Percentiles rank a stretch among this genome's conserved stretches.
Conservation (phyloP, 2,888 invertebrate genomes). For the Hemithea aestivaria region DNA sequence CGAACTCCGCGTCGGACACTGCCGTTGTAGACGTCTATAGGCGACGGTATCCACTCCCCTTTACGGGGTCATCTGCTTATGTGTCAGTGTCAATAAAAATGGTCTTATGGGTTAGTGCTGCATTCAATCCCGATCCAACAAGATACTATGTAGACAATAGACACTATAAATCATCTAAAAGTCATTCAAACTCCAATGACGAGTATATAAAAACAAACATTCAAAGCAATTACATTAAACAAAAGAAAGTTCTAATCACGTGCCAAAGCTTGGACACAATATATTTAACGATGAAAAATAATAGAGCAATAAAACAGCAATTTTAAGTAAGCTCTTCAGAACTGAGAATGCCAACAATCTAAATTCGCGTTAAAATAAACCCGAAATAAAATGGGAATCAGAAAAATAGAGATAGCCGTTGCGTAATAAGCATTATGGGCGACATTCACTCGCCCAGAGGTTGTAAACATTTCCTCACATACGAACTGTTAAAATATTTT, state of each 20-base stretch:
- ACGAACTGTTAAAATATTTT: slow-evolving; percentile 19
- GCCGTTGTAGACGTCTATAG: too few relatives aligned
- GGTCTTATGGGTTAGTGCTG: too few relatives aligned
- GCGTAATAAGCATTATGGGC: slow-evolving; percentile 44
- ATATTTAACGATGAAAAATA: slow-evolving; percentile 24
- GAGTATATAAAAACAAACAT: too few relatives aligned
- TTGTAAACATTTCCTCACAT: slow-evolving; percentile 52
- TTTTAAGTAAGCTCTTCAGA: slow-evolving; percentile 21
- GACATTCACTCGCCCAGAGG: slow-evolving; percentile 38
- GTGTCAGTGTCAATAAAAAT: too few relatives aligned
- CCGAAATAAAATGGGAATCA: slow-evolving; percentile 40
- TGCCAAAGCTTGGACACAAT: slow-evolving; percentile 5
- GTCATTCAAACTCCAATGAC: too few relatives aligned
- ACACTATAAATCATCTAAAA: too few relatives aligned
- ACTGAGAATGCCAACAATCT: slow-evolving; percentile 38
- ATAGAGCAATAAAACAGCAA: slow-evolving; percentile 26
- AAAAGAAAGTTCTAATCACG: slow-evolving; percentile 5
- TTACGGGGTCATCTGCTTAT: too few relatives aligned
- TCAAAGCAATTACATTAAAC: background rate
- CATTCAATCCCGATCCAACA: too few relatives aligned
- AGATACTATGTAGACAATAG: too few relatives aligned
- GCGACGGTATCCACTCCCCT: too few relatives aligned
- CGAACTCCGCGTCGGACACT: too few relatives aligned
- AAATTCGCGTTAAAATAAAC: slow-evolving; percentile 42
- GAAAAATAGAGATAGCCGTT: slow-evolving; percentile 43